Percentiles rank a stretch among this genome's conserved stretches.
Conservation (phyloP, 2,888 invertebrate species). For the Priocnemis perturbator region DNA sequence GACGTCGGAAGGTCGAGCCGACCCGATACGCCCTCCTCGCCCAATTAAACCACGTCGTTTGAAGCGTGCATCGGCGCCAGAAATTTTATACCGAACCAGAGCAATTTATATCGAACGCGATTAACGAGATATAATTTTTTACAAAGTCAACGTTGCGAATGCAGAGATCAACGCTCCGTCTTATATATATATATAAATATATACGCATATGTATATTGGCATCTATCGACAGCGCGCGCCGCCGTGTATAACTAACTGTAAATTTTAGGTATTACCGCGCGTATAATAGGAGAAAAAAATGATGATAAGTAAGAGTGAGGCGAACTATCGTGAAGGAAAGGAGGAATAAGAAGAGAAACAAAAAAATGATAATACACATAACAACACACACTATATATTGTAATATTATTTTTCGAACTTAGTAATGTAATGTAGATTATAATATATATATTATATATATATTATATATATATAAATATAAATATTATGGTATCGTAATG, state of each 20-base stretch:
- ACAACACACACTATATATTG: slow-evolving; percentile 70
- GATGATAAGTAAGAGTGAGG: slow-evolving; percentile 19
- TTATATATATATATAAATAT: no score
- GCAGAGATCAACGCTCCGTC: background rate
- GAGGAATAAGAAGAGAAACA: slow-evolving; percentile 25
- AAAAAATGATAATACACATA: slow-evolving; percentile 59
- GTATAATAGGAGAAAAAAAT: slow-evolving; percentile 20
- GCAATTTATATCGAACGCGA: slow-evolving; percentile 15
- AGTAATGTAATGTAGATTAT: slow-evolving; percentile 73
- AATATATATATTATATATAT: slow-evolving; percentile 60
- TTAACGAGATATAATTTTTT: slow-evolving; percentile 32
- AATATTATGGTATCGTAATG: slow-evolving; percentile 70
- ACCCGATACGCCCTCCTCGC: no score
- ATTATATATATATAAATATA: slow-evolving; percentile 21
- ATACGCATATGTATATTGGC: no score
- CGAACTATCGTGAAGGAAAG: slow-evolving; percentile 17
- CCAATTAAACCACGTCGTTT: no score
- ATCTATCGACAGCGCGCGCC: background rate
- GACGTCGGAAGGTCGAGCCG: no score
- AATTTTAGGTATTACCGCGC: slow-evolving; percentile 10
- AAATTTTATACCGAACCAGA: no score
- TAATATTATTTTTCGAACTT: slow-evolving; percentile 75
- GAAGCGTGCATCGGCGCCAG: no score
- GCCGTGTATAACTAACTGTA: slow-evolving; percentile 5
- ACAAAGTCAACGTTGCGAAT: slow-evolving; percentile 16